These are phyloP conservation scores for Clunio marinus DNA, from an alignment of 2,888 invertebrate species.

Conservation along the genomic window DNA sequence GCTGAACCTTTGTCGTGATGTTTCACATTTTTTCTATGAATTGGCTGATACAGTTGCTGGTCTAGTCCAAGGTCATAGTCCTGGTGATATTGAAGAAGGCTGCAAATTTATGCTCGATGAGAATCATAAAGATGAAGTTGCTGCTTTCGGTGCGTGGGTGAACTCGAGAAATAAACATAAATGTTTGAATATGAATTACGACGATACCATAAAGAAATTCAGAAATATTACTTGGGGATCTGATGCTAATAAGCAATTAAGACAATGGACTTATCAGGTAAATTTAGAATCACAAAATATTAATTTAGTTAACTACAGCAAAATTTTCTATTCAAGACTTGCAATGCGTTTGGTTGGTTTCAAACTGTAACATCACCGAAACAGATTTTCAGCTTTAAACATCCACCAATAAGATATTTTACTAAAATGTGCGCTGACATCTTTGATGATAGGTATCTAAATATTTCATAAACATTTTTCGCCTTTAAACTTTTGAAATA, in stretches of 20 bases:
- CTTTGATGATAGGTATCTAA: not conserved
- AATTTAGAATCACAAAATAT: not conserved
- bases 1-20: constrained; percentile 21
- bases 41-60: constrained; percentile 34
- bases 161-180: not conserved
- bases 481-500: not conserved
- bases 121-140: not conserved
- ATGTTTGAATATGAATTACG: not conserved
- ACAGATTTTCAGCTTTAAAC: not conserved
- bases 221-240: constrained; percentile 11
- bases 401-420: constrained; percentile 6
- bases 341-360: constrained; percentile 8
- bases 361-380: not conserved
- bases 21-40: constrained; percentile 30
- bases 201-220: not conserved
- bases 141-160: constrained; percentile 5
- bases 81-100: constrained; percentile 10
- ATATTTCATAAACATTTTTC: not conserved
- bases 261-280: constrained; percentile 14
- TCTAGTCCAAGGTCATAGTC: constrained; percentile 37
- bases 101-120: not conserved
- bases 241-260: constrained; percentile 6
- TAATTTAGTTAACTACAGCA: not conserved
- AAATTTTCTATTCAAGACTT: not conserved
- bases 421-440: constrained; percentile 1